Percentiles rank a stretch among this genome's conserved stretches.
Evolutionary conservation across 2,888 invertebrate species (phyloP).

Genomic region (Diploptera punctata): DNA sequence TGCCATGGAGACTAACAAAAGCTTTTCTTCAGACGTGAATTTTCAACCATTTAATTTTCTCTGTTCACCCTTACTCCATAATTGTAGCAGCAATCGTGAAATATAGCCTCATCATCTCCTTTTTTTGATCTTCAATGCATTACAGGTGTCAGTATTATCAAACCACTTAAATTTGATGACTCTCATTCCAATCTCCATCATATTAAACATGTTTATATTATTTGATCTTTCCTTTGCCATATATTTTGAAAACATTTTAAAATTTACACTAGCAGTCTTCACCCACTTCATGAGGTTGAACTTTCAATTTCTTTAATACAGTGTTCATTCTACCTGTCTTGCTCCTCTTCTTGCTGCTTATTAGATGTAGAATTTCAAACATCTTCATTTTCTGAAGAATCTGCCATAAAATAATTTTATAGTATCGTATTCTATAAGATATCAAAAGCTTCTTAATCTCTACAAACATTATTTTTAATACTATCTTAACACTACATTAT

Average conservation of each 20-base stretch:
- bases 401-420: background rate
- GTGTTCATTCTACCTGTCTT: background rate
- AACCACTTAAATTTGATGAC: background rate
- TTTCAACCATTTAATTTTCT: background rate
- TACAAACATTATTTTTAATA: background rate
- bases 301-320: background rate
- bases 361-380: background rate
- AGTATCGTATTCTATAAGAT: background rate
- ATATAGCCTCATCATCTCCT: background rate
- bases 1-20: slow-evolving; percentile 8
- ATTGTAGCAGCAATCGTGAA: slow-evolving; percentile 3
- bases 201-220: background rate
- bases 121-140: slow-evolving; percentile 3
- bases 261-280: slow-evolving; percentile 4
- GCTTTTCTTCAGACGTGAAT: background rate
- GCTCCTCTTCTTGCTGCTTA: background rate
- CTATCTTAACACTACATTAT: background rate
- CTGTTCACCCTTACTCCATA: background rate
- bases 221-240: background rate
- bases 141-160: background rate
- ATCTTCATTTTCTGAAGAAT: slow-evolving; percentile 5
- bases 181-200: background rate
- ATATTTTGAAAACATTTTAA: background rate
- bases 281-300: background rate
- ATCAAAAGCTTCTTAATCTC: background rate